Conservation (phyloP, 2,888 invertebrate species). For the Cloeon dipterum region DNA sequence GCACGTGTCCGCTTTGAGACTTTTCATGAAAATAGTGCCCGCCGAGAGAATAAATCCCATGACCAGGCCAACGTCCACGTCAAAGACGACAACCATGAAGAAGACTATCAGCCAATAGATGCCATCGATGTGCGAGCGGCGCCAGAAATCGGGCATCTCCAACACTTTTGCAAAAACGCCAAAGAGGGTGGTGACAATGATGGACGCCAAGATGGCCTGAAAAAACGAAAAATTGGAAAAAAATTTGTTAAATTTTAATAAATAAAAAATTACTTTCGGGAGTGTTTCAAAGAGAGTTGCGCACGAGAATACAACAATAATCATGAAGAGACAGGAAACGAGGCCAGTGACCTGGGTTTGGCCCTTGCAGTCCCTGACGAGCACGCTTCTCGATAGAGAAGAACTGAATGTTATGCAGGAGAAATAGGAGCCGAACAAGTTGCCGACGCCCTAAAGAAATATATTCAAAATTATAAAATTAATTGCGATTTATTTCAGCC, state of each 20-base stretch:
- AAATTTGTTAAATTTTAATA: too few species aligned
- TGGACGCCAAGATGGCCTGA: slow-evolving; percentile 22
- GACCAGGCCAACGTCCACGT: slow-evolving; percentile 48
- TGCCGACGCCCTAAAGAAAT: slow-evolving; percentile 30
- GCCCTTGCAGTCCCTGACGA: slow-evolving; percentile 61
- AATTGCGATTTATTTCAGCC: too few species aligned
- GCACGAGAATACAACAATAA: slow-evolving; percentile 61
- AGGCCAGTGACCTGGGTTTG: slow-evolving; percentile 63
- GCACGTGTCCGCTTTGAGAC: slow-evolving; percentile 33
- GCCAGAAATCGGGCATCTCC: slow-evolving; percentile 41
- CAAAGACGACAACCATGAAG: slow-evolving; percentile 40
- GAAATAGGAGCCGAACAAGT: slow-evolving; percentile 41
- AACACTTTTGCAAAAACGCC: slow-evolving; percentile 26
- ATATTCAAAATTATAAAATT: slow-evolving; percentile 6
- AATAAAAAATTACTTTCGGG: slow-evolving; percentile 33
- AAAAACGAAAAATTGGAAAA: slow-evolving; percentile 9
- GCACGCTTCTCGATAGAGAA: slow-evolving; percentile 37
- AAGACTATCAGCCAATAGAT: slow-evolving; percentile 56
- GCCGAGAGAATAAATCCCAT: slow-evolving; percentile 42
- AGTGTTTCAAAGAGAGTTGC: slow-evolving; percentile 72
- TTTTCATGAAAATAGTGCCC: slow-evolving; percentile 38
- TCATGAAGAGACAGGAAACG: slow-evolving; percentile 48
- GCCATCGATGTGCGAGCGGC: slow-evolving; percentile 42
- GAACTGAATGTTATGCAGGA: slow-evolving; percentile 40
- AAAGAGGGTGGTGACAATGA: slow-evolving; percentile 25